Base-by-base conservation (phyloP, 2,113 vertebrate species). In the Mus pahari region DNA sequence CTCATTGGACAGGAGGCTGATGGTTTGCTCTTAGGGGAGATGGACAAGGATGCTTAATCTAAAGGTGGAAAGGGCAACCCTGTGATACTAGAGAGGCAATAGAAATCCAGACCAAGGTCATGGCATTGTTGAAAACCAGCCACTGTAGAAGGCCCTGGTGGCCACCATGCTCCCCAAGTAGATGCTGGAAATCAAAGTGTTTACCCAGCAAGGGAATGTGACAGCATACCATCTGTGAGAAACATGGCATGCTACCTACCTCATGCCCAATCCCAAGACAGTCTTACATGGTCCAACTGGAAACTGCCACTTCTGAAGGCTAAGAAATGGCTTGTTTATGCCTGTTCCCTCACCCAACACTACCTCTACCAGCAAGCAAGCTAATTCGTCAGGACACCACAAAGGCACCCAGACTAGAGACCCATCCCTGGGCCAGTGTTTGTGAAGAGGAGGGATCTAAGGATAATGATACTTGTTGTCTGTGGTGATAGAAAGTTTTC, bases 71-170 rank as follows among this genome's bases (percentile, higher is more conserved):
- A 58, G 11, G 24, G 81, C 3, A 45, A 8, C 28, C 39, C 42
- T 75, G 26, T 12, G 42, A 22, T 79, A n/a, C 75, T 50, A 28
- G 71, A 90, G 78, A 92, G 53, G 53, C 3, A 7, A 8, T 8
- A 28, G 60, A 22, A 36, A 55, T 26, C 60, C 14, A 53, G 77
- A 39, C 66, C 10, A 71, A 45, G 26, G 45, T 24, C 77, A 26
- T 58, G 62, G 36, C 75, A 68, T 82, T 96, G 64, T 45, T 94
- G 89, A 87, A 95, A 93, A 78, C 48, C 58, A 81, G 86, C 58
- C 64, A 20, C 86, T 22, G 26, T 16, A 45, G 79, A 88, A 81
- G 89, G 64, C 79, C 55, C 12, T 39, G 55, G 45, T 74, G 64
- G 28, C 64, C 92, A 82, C 73, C 74, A 53, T 17, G 26, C 9